Percentiles rank a stretch among this genome's conserved stretches.
Evolutionary conservation across 2,888 invertebrate species (phyloP).

Genomic region (Himalopsyche japonica): DNA sequence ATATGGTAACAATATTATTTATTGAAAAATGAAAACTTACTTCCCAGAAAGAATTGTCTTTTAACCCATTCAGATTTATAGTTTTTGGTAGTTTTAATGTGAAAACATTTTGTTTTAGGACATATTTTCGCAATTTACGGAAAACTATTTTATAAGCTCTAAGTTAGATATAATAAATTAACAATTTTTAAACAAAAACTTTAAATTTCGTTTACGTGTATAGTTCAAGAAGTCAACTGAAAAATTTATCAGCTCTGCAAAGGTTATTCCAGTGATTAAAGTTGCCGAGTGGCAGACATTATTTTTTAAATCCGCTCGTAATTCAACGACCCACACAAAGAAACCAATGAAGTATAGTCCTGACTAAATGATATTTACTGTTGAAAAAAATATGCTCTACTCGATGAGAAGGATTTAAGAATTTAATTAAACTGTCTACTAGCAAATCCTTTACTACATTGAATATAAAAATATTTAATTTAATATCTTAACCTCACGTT

Average conservation of each 20-base stretch:
- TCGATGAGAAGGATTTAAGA: neutral
- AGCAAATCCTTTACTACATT: neutral
- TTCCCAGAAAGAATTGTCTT: too few relatives aligned
- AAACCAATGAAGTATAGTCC: neutral
- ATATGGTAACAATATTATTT: too few relatives aligned
- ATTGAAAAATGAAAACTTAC: too few relatives aligned
- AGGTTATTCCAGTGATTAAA: neutral
- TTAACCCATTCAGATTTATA: too few relatives aligned
- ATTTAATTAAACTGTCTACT: neutral
- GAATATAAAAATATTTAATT: neutral
- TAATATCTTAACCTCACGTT: neutral
- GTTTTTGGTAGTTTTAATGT: too few relatives aligned
- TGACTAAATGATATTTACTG: neutral
- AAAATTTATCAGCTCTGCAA: neutral
- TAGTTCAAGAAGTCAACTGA: neutral
- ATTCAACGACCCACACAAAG: neutral
- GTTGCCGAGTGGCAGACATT: neutral
- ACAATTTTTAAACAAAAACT: too few relatives aligned
- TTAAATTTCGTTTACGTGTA: too few relatives aligned
- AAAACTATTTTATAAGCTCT: too few relatives aligned
- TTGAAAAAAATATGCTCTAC: neutral
- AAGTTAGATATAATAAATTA: too few relatives aligned
- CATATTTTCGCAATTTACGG: too few relatives aligned
- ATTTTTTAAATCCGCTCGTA: neutral
- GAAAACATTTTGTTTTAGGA: too few relatives aligned